Base-by-base conservation (phyloP, 2,888 invertebrate species). In the Nomada goodeniana region DNA sequence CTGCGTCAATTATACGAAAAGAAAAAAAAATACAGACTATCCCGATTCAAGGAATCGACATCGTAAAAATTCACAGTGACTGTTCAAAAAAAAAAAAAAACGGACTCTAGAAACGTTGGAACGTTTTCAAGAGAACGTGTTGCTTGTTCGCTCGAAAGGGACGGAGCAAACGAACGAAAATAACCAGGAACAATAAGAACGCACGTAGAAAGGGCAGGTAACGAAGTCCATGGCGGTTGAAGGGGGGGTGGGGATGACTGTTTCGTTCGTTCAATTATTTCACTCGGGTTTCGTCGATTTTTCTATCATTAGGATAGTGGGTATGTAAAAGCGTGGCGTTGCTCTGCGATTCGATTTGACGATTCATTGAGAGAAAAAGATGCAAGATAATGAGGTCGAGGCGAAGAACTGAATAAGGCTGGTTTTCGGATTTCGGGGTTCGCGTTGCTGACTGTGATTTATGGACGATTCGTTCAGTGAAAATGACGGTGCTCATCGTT, bases 201-300 rank as follows among this genome's bases (percentile, higher is more conserved):
- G 71, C 59, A 23, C 64, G 26, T 23, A 42, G 20, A 50, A 53
- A 23, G 20, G 13, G 15, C 11, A 18, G 42, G 42, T 42, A 65
- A 65, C 11, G 44, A 61, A 53, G 36, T n/a, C 20, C 59, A 23
- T 50, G 42, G 50, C 4, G 26, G 11, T 42, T 23, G 36, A 69
- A 44, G 70, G 29, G 70, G 29, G 61, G 26, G 61, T 65, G 44
- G 57, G 50, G 57, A 23, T 44, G 60, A 65, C 36, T 70, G 52
- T 76, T 78, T 70, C 63, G 73, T 71, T 83, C 64, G 83, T 68
- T 10, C 64, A 20, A 53, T 47, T 13, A 53, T 29, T 72, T 29
- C 79, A 74, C 60, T 71, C 59, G 61, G 26, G n/a, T 57, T 20
- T 13, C 29, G 18, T 18, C 36, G 53, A 42, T 50, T n/a, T 18